phyloP scores from a whole-genome alignment of 2,113 vertebrate genomes.

The Polypterus senegalus region DNA sequence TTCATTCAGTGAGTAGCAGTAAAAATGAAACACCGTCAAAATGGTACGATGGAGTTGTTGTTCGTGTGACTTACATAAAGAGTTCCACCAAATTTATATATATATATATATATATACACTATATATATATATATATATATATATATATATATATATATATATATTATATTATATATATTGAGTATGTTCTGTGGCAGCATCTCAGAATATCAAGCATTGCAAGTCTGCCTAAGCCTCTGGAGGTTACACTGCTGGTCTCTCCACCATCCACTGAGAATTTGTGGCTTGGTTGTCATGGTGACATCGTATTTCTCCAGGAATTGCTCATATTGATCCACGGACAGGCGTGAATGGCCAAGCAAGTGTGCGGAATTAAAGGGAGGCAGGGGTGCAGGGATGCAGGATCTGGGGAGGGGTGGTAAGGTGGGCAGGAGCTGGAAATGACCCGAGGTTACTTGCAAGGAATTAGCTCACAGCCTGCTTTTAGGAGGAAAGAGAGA shows the following conservation, averaged over 20 bases:
- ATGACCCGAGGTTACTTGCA: conserved; percentile 59
- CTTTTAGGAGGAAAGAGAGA: conserved; percentile 57
- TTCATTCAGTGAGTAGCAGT: too few species aligned
- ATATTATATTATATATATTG: too few species aligned
- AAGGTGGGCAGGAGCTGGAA: conserved; percentile 51
- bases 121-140: conserved; percentile 27
- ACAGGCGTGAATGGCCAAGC: conserved; percentile 85
- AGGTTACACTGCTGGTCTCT: conserved; percentile 65
- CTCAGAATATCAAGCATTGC: conserved; percentile 62
- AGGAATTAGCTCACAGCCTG: conserved; percentile 57
- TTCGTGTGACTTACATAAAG: too few species aligned
- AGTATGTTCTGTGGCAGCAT: conserved; percentile 31
- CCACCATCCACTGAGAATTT: conserved; percentile 74
- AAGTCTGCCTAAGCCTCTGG: conserved; percentile 55
- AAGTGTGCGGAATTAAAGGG: conserved; percentile 71
- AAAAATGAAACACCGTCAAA: conserved; percentile 47
- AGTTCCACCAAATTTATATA: too few species aligned
- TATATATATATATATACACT: not conserved
- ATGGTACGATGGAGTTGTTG: conserved; percentile 21
- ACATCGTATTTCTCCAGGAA: conserved; percentile 94
- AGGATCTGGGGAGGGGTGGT: conserved; percentile 3
- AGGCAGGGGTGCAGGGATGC: not conserved
- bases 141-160: conserved; percentile 27
- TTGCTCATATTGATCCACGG: conserved; percentile 95
- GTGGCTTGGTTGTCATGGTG: conserved; percentile 92